Percentiles rank a stretch among this genome's conserved stretches.
Evolutionary conservation across 2,797 vertebrate species (phyloP).

Genomic region (Pipistrellus pipistrellus): DNA sequence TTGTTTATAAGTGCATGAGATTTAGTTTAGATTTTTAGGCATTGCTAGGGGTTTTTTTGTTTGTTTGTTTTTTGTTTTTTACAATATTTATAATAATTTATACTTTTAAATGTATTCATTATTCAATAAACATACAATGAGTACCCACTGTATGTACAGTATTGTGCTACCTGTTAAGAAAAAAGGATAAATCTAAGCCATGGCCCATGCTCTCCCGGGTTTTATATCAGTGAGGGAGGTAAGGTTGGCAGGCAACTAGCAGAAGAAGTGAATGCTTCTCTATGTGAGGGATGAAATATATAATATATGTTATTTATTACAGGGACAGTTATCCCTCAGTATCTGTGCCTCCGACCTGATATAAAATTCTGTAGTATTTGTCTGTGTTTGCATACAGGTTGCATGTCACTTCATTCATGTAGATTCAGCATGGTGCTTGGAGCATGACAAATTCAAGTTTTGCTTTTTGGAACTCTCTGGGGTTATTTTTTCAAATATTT

Average conservation of each 20-base stretch:
- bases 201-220: background rate
- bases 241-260: background rate
- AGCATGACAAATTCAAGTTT: background rate
- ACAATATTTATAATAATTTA: slow-evolving; percentile 18
- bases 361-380: background rate
- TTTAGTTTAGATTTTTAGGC: slow-evolving; percentile 14
- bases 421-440: background rate
- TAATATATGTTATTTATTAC: no score
- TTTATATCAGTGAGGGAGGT: background rate
- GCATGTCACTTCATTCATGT: background rate
- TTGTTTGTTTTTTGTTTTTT: background rate
- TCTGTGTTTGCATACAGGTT: background rate
- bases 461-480: background rate
- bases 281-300: background rate
- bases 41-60: background rate
- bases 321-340: background rate
- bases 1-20: background rate
- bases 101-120: background rate
- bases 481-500: background rate
- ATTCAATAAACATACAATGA: background rate
- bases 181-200: background rate
- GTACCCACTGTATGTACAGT: background rate
- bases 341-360: background rate
- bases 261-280: background rate
- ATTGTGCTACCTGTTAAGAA: background rate